Conservation (phyloP, 2,888 invertebrate species). For the Calliphora vomitoria region DNA sequence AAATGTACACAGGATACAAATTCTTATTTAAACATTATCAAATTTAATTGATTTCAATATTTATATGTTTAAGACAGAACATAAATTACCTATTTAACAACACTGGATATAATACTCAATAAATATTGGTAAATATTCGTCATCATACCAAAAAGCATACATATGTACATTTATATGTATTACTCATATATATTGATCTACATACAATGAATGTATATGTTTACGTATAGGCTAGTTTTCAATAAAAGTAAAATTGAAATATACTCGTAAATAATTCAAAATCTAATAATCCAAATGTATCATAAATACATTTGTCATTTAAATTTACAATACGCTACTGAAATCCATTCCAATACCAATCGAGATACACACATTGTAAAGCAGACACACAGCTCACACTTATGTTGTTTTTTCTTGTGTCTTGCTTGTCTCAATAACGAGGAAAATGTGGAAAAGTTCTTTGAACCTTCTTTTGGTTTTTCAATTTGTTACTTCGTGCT, state of each 20-base stretch:
- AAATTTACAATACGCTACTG: conserved; percentile 42
- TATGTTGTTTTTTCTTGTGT: neutral
- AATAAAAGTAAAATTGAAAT: conserved; percentile 29
- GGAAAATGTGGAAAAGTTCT: conserved; percentile 57
- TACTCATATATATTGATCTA: conserved; percentile 27
- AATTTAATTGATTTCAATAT: too few species aligned
- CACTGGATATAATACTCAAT: too few species aligned
- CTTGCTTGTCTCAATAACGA: neutral
- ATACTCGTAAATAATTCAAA: neutral
- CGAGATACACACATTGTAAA: neutral
- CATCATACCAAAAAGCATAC: neutral
- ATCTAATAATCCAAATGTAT: conserved; percentile 22
- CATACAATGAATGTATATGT: neutral
- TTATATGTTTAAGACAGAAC: neutral
- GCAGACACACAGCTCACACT: neutral
- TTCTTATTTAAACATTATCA: too few species aligned
- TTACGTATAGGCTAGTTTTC: neutral
- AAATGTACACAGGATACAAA: too few species aligned
- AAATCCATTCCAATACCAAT: conserved; percentile 21
- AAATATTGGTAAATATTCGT: conserved; percentile 4
- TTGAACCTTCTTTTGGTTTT: conserved; percentile 52
- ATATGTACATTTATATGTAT: neutral
- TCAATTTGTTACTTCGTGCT: conserved; percentile 37
- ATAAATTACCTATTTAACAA: neutral
- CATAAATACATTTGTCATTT: conserved; percentile 46